Evolutionary conservation across 2,888 invertebrate species (phyloP).

Genomic region (Drosophila falleni): DNA sequence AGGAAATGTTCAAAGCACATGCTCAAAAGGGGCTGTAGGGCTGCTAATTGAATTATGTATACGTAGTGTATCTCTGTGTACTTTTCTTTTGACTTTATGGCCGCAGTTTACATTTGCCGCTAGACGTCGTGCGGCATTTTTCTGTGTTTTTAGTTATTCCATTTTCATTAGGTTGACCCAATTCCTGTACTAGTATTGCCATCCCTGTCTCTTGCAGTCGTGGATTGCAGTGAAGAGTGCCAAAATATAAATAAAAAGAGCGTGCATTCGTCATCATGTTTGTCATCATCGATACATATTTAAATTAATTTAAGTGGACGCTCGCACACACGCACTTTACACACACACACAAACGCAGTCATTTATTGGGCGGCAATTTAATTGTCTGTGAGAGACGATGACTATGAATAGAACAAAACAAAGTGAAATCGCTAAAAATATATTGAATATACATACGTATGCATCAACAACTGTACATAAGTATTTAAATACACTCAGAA

Average conservation of each 20-base stretch:
- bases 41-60: slow-evolving; percentile 72
- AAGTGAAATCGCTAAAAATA: slow-evolving; percentile 32
- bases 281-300: slow-evolving; percentile 54
- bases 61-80: neutral
- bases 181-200: slow-evolving; percentile 42
- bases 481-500: too few relatives aligned
- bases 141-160: slow-evolving; percentile 48
- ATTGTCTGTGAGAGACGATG: slow-evolving; percentile 26
- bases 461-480: too few relatives aligned
- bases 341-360: neutral
- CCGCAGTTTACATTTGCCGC: slow-evolving; percentile 56
- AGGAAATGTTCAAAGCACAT: slow-evolving; percentile 74
- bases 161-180: slow-evolving; percentile 66
- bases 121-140: slow-evolving; percentile 53
- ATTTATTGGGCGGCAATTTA: slow-evolving; percentile 43
- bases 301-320: slow-evolving; percentile 44
- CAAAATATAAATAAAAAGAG: slow-evolving; percentile 28
- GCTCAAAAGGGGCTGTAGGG: slow-evolving; percentile 29
- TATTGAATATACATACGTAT: slow-evolving; percentile 1
- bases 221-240: slow-evolving; percentile 50
- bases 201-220: slow-evolving; percentile 37
- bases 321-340: slow-evolving; percentile 3
- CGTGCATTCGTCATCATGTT: slow-evolving; percentile 44
- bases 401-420: slow-evolving; percentile 36
- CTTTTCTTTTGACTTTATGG: slow-evolving; percentile 24